Conservation (phyloP, 2,797 vertebrate species). For the Anas acuta region DNA sequence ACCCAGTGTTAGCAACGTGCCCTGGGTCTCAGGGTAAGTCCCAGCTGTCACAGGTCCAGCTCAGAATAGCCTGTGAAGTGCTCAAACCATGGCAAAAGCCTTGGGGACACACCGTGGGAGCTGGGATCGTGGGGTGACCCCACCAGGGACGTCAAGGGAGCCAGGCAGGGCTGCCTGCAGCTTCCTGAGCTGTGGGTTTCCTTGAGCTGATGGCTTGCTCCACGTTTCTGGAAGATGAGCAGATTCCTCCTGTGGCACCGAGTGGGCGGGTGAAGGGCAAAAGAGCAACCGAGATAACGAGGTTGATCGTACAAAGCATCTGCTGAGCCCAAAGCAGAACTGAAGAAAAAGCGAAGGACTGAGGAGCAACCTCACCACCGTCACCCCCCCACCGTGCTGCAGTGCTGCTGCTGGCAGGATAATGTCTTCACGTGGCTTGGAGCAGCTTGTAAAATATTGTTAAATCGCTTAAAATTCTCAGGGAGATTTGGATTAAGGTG, state of each 20-base stretch:
- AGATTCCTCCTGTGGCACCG: accelerated
- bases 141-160: background rate
- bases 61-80: background rate
- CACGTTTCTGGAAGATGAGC: background rate
- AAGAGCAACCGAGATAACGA: accelerated
- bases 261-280: background rate
- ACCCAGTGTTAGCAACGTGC: background rate
- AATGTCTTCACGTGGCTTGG: background rate
- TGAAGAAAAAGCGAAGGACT: background rate
- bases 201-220: background rate
- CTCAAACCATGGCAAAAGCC: background rate
- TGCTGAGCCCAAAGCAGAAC: background rate
- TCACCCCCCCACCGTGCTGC: background rate
- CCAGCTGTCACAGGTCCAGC: background rate
- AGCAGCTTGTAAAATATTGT: background rate
- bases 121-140: background rate
- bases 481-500: background rate
- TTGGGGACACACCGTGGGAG: background rate
- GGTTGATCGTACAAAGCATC: background rate
- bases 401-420: background rate
- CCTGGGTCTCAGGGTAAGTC: background rate
- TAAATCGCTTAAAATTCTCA: background rate
- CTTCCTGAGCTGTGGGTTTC: background rate
- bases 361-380: background rate
- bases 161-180: background rate